A percentile compares a stretch with the other conserved stretches of the same genome.
Conservation (phyloP, 2,113 vertebrate species). For the Cnemophilus loriae region DNA sequence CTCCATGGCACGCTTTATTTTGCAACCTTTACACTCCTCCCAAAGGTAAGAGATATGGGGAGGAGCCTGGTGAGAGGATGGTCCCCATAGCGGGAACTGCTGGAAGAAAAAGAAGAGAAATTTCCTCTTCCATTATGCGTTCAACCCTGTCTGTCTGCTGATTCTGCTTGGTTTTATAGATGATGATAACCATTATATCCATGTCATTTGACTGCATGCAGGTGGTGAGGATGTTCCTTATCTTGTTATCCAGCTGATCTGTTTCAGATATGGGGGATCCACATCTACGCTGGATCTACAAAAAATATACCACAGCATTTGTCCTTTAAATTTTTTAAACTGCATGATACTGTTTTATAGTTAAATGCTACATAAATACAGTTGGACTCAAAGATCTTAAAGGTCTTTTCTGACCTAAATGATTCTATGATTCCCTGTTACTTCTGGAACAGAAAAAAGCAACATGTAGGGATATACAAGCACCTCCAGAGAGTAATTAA, state of each 20-base stretch:
- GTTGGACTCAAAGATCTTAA: background rate
- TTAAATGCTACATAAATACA: rapidly evolving
- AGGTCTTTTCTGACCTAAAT: background rate
- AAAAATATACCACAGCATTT: background rate
- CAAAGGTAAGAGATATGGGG: background rate
- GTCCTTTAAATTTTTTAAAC: background rate
- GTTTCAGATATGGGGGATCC: background rate
- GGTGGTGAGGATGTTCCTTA: background rate
- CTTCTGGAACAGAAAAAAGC: background rate
- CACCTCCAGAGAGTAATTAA: background rate
- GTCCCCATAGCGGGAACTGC: rapidly evolving
- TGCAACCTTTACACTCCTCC: background rate
- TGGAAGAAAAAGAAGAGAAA: background rate
- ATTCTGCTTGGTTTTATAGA: background rate
- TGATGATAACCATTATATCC: background rate
- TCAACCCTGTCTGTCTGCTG: background rate
- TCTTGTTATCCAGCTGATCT: background rate
- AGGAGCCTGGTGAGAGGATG: background rate
- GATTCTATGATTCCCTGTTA: background rate
- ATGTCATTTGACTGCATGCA: background rate
- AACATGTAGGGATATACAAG: background rate
- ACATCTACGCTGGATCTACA: background rate
- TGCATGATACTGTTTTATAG: background rate
- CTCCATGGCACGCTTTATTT: background rate
- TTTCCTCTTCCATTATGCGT: background rate